Conservation (phyloP, 2,113 vertebrate genomes). For the Rhadina sibilatrix region DNA sequence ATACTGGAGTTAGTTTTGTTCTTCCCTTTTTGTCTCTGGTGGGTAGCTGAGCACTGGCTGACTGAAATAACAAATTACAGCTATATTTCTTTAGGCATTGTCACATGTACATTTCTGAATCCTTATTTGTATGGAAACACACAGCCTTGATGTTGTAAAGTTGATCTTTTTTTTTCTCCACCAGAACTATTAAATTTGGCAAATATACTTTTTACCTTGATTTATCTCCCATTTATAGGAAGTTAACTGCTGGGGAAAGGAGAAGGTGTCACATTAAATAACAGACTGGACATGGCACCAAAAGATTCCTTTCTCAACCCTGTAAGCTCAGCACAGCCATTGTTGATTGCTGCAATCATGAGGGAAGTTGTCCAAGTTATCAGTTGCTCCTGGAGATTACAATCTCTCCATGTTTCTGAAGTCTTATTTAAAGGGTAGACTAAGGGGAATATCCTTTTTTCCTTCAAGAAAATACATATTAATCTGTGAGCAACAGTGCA, state of each 20-base stretch:
- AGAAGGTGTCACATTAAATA: background rate
- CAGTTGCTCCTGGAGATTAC: background rate
- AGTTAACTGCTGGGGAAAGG: background rate
- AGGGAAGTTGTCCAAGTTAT: background rate
- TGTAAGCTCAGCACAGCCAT: background rate
- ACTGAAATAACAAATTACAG: background rate
- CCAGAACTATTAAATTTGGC: background rate
- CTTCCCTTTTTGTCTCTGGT: background rate
- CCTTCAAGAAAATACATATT: background rate
- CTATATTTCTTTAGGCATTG: background rate
- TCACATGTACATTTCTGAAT: background rate
- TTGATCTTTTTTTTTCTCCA: background rate
- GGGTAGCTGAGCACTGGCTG: background rate
- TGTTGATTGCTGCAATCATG: background rate
- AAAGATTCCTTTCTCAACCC: background rate
- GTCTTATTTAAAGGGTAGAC: background rate
- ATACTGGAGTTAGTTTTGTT: background rate
- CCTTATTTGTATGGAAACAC: background rate
- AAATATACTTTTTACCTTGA: background rate
- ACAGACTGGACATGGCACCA: background rate
- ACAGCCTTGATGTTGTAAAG: background rate
- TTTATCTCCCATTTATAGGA: background rate
- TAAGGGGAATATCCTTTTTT: background rate
- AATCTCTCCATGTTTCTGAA: background rate
- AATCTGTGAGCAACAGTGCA: background rate